Evolutionary conservation across 2,113 vertebrate species (phyloP).

Genomic region (Ptilorrhoa leucosticta): DNA sequence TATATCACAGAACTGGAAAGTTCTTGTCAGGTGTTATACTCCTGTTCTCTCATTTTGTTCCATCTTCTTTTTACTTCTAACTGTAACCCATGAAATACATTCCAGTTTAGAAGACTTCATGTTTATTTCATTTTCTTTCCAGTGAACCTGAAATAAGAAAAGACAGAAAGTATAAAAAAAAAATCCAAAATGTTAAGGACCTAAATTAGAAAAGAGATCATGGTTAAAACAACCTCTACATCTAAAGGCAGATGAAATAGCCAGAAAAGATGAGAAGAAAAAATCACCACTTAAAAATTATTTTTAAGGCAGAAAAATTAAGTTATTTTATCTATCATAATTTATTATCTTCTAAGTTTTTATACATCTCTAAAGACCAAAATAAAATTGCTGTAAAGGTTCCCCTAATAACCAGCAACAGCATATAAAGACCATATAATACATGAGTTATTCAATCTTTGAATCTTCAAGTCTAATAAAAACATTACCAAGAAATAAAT

Average conservation of each 20-base stretch:
- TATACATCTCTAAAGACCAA: neutral
- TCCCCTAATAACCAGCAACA: neutral
- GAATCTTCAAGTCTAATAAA: neutral
- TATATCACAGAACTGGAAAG: neutral
- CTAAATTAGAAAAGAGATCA: neutral
- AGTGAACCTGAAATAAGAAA: constrained; percentile 49
- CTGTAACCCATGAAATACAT: neutral
- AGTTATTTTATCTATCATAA: neutral
- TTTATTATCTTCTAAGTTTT: neutral
- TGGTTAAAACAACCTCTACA: neutral
- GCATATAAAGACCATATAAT: neutral
- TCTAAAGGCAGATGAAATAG: neutral
- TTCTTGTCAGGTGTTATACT: neutral
- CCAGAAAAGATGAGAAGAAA: neutral
- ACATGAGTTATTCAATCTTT: neutral
- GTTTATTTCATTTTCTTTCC: constrained; percentile 15
- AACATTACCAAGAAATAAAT: neutral
- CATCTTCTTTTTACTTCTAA: constrained; percentile 32
- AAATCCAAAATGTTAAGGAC: neutral
- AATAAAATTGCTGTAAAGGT: neutral
- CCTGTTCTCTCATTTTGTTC: neutral
- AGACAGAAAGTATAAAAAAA: neutral
- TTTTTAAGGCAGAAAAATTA: neutral
- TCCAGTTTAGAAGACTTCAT: constrained; percentile 29
- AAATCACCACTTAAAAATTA: neutral